phyloP scores from a whole-genome alignment of 1,140 invertebrate species.

The Sycophila sp. region DNA sequence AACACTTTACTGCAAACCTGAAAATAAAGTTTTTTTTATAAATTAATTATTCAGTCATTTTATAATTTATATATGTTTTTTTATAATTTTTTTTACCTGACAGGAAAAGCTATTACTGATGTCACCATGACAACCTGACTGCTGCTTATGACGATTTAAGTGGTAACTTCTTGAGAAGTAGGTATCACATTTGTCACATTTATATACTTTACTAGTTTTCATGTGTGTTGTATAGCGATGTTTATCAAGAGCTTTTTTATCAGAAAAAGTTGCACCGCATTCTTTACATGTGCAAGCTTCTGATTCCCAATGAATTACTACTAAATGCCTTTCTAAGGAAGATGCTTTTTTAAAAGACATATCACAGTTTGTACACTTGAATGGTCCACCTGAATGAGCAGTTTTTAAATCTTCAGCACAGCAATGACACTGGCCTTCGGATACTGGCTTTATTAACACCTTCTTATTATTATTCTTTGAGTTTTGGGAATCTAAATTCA shows the following conservation, averaged over 20 bases:
- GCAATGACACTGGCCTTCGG: slow-evolving; percentile 65
- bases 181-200: slow-evolving; percentile 71
- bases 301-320: slow-evolving; percentile 66
- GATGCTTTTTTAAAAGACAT: slow-evolving; percentile 66
- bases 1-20: slow-evolving; percentile 79
- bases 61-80: slow-evolving; percentile 9
- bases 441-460: slow-evolving; percentile 55
- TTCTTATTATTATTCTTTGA: slow-evolving; percentile 55
- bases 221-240: slow-evolving; percentile 66
- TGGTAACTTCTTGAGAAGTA: slow-evolving; percentile 82
- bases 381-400: slow-evolving; percentile 65
- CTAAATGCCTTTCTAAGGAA: slow-evolving; percentile 64
- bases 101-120: slow-evolving; percentile 70
- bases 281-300: slow-evolving; percentile 63
- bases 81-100: slow-evolving; percentile 62
- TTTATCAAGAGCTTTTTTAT: slow-evolving; percentile 66
- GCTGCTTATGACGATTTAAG: slow-evolving; percentile 77
- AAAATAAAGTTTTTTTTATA: slow-evolving; percentile 38
- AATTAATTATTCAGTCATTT: slow-evolving; percentile 41
- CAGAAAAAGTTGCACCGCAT: slow-evolving; percentile 64
- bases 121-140: slow-evolving; percentile 77
- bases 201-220: slow-evolving; percentile 55
- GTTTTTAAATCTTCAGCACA: slow-evolving; percentile 66
- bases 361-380: slow-evolving; percentile 64
- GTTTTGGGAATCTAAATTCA: slow-evolving; percentile 42